Evolutionary conservation across 2,888 invertebrate genomes (phyloP), one percentile per base, ranked within the genome.

Genomic region (Apodemia hepburni): DNA sequence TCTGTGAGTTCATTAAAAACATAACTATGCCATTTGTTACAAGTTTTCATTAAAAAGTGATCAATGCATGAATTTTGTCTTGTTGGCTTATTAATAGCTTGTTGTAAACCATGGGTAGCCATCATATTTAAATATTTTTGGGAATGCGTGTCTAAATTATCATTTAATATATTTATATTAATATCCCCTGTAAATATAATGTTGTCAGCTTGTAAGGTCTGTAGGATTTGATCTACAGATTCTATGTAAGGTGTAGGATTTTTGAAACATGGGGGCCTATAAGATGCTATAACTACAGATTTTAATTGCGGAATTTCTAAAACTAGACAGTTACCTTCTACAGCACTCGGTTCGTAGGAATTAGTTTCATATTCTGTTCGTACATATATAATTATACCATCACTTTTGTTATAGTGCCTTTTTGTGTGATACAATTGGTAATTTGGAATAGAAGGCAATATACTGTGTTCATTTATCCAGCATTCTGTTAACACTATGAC

Each of bases 1-100:
- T 47, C 47, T 17, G 47, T 47, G 6, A 47, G 47, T 47, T 47
- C 47, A 15, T 47, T 17, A 47, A 47, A 47, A 47, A 47, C 47
- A 47, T 15, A 47, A 12, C 47, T 47, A 47, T 15, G 47, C 47
- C 47, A 47, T 47, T 15, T 6, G 3, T 47, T 1, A 3, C 2
- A 47, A 15, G 47, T 47, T 47, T 47, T 47, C 6, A 47, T 47
- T 6, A 47, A n/a, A 47, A 47, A 47, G n/a, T 47, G 47, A 12
- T 47, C 47, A 47, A 47, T 47, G 47, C 47, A n/a, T 22, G 22
- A 22, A 22, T 22, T 22, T 22, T 22, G 22, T 22, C 22, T 22
- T 22, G 22, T 22, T 22, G 47, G 47, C 7, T n/a, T 47, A 15
- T 47, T 15, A 47, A 47, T 47, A 47, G 47, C 47, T 15, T 45